Base-by-base conservation (phyloP, 2,797 vertebrate genomes). In the Gymnopithys bicolor region DNA sequence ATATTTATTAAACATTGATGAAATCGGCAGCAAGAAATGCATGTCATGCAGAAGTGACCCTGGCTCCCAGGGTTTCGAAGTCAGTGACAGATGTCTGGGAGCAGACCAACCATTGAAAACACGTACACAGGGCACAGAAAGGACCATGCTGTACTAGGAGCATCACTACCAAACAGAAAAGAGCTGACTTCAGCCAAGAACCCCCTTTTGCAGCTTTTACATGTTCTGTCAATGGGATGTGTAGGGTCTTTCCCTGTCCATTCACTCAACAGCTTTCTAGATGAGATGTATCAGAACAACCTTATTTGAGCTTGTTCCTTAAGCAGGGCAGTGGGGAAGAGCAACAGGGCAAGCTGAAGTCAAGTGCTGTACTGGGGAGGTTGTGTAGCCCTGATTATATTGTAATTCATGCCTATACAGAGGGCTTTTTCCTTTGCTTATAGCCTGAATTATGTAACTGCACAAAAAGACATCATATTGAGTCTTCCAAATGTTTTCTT, bases 1-100 rank as follows among this genome's bases (percentile, higher is more conserved):
- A 97, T 91, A 86, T 83, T 97, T 97, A 97, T 98, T 98, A 98
- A 93, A 91, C 10, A 24, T 94, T 92, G 92, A 93, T 94, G 80
- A 58, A 94, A 90, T 97, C 68, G 53, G 87, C 90, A 66, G 39
- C 41, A 84, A 96, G 95, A 95, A 95, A 93, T 79, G 87, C 83
- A 33, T 55, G 48, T 93, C 43, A 76, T 62, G 84, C 49, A 77
- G 97, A 97, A 97, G 94, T 90, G 76, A 96, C 95, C 95, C 88
- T 33, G 59, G 80, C 78, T 91, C 94, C 94, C 84, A 24, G 48
- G 93, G 89, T 93, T 95, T 96, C 66, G 80, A 92, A 94, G 69
- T 87, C 59, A 79, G 91, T 94, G 96, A 94, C 96, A 94, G 64
- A 93, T 73, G 83, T 91, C 94, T 84, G 70, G 82, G 89, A 93